Conservation (phyloP, 1,140 invertebrate genomes). For the Lineus longissimus region DNA sequence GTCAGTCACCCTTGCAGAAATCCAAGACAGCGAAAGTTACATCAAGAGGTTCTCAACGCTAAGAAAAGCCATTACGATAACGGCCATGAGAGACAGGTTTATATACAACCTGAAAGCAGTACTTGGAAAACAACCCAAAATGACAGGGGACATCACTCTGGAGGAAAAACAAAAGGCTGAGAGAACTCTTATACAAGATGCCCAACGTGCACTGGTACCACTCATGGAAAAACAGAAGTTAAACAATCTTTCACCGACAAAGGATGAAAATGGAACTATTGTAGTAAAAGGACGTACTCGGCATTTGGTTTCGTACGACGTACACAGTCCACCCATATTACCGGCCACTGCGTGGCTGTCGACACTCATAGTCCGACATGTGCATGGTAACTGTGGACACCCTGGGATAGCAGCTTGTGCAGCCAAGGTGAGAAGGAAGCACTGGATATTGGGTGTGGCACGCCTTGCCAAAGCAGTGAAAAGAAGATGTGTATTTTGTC, state of each 20-base stretch:
- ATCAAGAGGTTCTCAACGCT: background rate
- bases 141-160: background rate
- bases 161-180: background rate
- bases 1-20: background rate
- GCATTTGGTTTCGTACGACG: background rate
- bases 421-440: background rate
- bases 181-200: background rate
- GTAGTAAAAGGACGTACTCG: conserved; percentile 1
- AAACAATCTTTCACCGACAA: background rate
- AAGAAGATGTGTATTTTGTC: too few relatives aligned
- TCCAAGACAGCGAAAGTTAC: background rate
- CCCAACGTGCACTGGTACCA: background rate
- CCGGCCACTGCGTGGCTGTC: background rate
- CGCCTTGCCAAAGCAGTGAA: background rate
- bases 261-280: background rate
- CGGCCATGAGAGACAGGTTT: background rate
- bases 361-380: background rate
- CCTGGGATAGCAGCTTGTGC: background rate
- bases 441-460: background rate
- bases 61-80: background rate
- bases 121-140: background rate
- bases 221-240: background rate
- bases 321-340: background rate
- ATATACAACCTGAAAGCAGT: too few relatives aligned
- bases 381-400: background rate